Base-by-base conservation (phyloP, 37 sponge, comb jelly and placozoan genomes). In the Geodia barretti region DNA sequence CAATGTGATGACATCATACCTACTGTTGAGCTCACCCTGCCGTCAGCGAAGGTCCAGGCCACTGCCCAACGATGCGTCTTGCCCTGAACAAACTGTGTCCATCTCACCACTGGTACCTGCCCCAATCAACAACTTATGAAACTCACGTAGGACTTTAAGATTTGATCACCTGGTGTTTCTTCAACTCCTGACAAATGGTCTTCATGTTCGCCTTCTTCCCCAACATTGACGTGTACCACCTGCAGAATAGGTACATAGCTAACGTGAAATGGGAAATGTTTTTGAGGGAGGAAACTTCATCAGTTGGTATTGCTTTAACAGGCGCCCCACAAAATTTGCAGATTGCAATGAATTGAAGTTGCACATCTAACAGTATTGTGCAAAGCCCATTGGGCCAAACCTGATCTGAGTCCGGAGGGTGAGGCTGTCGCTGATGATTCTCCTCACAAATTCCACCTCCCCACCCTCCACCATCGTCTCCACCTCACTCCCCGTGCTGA, bases 191-290 rank as follows among this genome's bases (percentile, higher is more conserved):
- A 25, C 43, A 14, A 2, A 97, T 4, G 24, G 31, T 37, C 42
- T 86, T 89, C 61, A 94, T 21, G 70, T 88, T 92, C 1, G 88
- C 30, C 85, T 98, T 98, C 92, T 89, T 95, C 25, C 99, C 99
- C 74, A 98, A 62, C 96, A 98, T 93, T 20, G 96, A 81, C 9
- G 96, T 93, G 79, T 93, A 98, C 96, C 99, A 98, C 39, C 88
- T 90, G 54, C 35, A 31, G 40, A 83, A 66, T 23, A 60, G 21
- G 61, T 60, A n/a, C 17, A 59, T 20, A 59, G 20, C 17, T 59
- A 59, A 59, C 20, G 61, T 59, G 17, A 23, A 20, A 59, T 17
- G 17, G 17, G 20, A 59, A n/a, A n/a, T n/a, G n/a, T n/a, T n/a
- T n/a, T n/a, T n/a, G n/a, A n/a, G n/a, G n/a, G n/a, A n/a, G n/a